Evolutionary conservation across 2,888 invertebrate genomes (phyloP), one percentile per base, ranked within the genome.

Genomic region (Tenthredo notha): DNA sequence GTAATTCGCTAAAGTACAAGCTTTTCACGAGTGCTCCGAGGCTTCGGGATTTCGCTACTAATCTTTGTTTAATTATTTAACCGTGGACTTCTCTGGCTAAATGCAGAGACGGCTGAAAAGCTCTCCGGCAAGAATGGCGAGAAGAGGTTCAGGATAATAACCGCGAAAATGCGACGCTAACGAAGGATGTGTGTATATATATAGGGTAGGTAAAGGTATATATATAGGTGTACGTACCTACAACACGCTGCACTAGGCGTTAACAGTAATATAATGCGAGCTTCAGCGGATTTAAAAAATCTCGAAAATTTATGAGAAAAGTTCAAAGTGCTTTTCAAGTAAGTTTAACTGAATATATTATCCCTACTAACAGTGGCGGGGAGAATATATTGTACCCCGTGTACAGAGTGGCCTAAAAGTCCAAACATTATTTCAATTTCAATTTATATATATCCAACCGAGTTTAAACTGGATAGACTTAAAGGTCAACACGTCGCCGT

Each of bases 311-410:
- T 90, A 90, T 90, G 87, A 86, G 87, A 85, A 70, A 90, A 90
- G 90, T 89, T 89, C 85, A 87, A 89, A 90, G 90, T 89, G 89
- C 88, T 89, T 88, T 89, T 88, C 88, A 86, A 90, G 88, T 87
- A 87, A 90, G 88, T 90, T 90, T 89, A 90, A 89, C 89, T 88
- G 88, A 88, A 90, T 90, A 88, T 88, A 90, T 90, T 89, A 88
- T 87, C 84, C 85, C 83, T 83, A 29, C 67, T 37, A 80, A 80
- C 80, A 61, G 61, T 83, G 21, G 50, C 43, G 65, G 83, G 37
- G 50, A 25, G 50, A 54, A 77, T 54, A 47, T 77, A 77, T 80
- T 37, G 33, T 50, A 67, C 7, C 25, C 61, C 18, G 54, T 70
- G 47, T 67, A 67, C 43, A 43, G 65, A 47, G 72, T 74, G 72